phyloP scores from a whole-genome alignment of 2,797 vertebrate genomes.

The Tarsius wallacei region DNA sequence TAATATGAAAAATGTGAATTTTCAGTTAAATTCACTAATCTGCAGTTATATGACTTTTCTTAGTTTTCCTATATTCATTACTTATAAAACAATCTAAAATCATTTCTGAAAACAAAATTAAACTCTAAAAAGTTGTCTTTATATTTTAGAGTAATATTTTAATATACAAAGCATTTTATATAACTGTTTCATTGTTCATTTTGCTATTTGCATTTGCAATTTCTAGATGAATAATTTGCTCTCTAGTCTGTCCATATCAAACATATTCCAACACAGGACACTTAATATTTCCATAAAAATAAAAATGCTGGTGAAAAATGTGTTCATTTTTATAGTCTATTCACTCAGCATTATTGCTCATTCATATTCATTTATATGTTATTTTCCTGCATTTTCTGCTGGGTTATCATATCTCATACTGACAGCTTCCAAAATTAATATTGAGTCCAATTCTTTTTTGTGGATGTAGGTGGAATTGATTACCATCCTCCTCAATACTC shows the following conservation, averaged over 20 bases:
- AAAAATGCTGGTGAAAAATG: slow-evolving; percentile 69
- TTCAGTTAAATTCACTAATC: not conserved
- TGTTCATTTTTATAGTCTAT: slow-evolving; percentile 60
- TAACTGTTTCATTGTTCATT: not conserved
- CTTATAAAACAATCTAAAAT: not conserved
- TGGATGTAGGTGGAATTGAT: slow-evolving; percentile 60
- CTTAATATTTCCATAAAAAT: slow-evolving; percentile 75
- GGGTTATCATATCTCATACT: slow-evolving; percentile 71
- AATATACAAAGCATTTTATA: not conserved
- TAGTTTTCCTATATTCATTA: not conserved
- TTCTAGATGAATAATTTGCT: slow-evolving; percentile 21
- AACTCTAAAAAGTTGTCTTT: not conserved
- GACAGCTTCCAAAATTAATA: slow-evolving; percentile 77
- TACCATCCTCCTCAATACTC: not conserved
- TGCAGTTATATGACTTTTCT: not conserved
- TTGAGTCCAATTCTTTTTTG: slow-evolving; percentile 51
- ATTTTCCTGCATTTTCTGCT: slow-evolving; percentile 70
- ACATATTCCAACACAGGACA: slow-evolving; percentile 32
- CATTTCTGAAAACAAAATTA: not conserved
- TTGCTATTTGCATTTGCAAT: slow-evolving; percentile 40
- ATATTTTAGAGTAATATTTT: not conserved
- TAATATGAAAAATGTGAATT: not conserved
- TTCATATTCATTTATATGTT: slow-evolving; percentile 74
- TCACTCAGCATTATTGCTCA: slow-evolving; percentile 66
- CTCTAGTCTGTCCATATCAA: not conserved